Evolutionary conservation across 2,113 vertebrate species (phyloP), one percentile per base, ranked within the genome.

Genomic region (Oophaga pumilio): DNA sequence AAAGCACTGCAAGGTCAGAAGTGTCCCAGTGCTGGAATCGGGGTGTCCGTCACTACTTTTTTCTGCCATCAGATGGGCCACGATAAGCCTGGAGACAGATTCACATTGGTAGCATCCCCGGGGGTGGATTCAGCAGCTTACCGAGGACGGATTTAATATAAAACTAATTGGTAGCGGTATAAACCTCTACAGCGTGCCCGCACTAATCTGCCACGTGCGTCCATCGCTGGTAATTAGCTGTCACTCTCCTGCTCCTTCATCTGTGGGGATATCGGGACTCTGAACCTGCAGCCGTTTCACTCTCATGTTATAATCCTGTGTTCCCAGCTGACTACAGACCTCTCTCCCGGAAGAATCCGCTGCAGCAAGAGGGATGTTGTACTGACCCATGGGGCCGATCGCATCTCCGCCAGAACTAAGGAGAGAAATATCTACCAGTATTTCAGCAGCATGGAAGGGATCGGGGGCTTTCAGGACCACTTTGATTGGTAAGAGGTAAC

Each of bases 401-500:
- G 20, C 0, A 13, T 96, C 53, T 91, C 94, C 0, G 91, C 90
- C 1, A 76, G 33, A 0, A 91, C 93, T 0, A 95, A 93, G 6
- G 94, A 91, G n/a, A 90, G 95, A 71, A 90, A 90, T 49, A 84
- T 97, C 82, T 97, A 98, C 60, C 78, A 92, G 66, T 97, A 94
- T 90, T 90, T 98, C 83, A 97, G 94, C 90, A 92, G 94, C 0
- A 89, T 93, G 56, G 90, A 94, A 82, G 96, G 96, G 24, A 90
- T 98, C 52, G 93, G 93, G 17, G 97, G 97, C 76, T 97, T 97
- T 88, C 96, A 96, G 92, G 97, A 98, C 89, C 94, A 97, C 92
- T 98, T 95, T 92, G 94, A 95, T 88, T 98, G 97, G 97, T 98
- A 91, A 93, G 94, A 24, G 28, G 8, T 26, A 11, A 26, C 24